phyloP scores from a whole-genome alignment of 2,113 vertebrate species.

The Ptyas mucosa region DNA sequence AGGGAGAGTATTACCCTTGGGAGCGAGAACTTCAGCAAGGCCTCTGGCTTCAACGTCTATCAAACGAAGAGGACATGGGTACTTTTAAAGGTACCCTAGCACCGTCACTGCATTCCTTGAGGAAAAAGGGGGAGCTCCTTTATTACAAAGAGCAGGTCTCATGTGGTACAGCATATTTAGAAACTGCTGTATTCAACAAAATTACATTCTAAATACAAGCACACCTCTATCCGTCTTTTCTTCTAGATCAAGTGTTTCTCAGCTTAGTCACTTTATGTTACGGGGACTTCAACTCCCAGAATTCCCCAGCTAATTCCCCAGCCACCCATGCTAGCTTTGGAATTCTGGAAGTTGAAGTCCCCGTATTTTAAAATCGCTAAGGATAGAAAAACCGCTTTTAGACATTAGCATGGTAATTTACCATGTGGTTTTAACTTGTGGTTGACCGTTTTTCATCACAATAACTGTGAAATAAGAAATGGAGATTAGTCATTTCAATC shows the following conservation, averaged over 20 bases:
- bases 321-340: neutral
- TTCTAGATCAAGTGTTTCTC: neutral
- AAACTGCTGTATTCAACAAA: neutral
- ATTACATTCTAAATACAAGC: neutral
- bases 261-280: neutral
- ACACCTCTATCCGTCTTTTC: neutral
- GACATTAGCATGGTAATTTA: neutral
- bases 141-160: constrained; percentile 65
- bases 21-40: constrained; percentile 87
- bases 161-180: constrained; percentile 31
- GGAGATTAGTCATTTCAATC: neutral
- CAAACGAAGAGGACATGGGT: constrained; percentile 88
- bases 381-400: neutral
- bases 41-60: constrained; percentile 84
- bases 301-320: neutral
- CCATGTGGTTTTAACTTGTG: no score
- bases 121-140: neutral
- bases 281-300: neutral
- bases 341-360: neutral
- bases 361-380: neutral
- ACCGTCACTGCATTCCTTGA: constrained; percentile 26
- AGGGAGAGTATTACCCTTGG: constrained; percentile 93
- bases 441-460: neutral
- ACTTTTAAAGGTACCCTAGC: constrained; percentile 83
- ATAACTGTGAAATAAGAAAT: neutral